Evolutionary conservation across 2,113 vertebrate species (phyloP).

Genomic region (Chlorodrepanis virens): DNA sequence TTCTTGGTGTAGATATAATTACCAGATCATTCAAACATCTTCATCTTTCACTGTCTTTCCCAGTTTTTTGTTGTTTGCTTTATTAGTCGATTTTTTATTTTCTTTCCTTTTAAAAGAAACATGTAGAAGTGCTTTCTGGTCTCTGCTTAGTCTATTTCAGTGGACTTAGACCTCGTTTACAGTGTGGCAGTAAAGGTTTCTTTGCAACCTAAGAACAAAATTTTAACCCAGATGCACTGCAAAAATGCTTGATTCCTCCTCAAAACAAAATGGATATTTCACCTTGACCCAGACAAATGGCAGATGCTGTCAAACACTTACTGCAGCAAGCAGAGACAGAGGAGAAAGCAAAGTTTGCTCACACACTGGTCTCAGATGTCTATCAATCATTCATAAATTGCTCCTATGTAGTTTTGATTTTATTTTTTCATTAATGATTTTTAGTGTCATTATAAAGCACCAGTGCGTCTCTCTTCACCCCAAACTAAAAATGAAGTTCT

Average conservation of each 20-base stretch:
- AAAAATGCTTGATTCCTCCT: background rate
- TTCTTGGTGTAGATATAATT: background rate
- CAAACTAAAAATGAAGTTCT: background rate
- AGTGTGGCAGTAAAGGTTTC: background rate
- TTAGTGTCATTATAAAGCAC: background rate
- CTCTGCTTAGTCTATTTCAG: background rate
- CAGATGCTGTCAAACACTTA: background rate
- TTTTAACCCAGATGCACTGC: background rate
- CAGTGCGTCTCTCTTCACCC: background rate
- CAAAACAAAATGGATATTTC: background rate
- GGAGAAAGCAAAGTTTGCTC: conserved; percentile 10
- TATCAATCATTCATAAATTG: background rate
- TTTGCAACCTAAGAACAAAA: background rate
- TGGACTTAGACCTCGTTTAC: background rate
- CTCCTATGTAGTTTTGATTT: background rate
- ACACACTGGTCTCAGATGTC: background rate
- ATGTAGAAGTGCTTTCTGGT: background rate
- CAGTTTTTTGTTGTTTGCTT: background rate
- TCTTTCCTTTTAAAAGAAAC: background rate
- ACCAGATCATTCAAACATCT: conserved; percentile 13
- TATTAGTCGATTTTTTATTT: background rate
- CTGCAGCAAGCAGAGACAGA: background rate
- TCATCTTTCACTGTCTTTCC: background rate
- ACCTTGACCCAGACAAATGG: conserved; percentile 20
- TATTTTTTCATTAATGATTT: background rate